Base-by-base conservation (phyloP, 2,113 vertebrate species). In the Peucedramus taeniatus region DNA sequence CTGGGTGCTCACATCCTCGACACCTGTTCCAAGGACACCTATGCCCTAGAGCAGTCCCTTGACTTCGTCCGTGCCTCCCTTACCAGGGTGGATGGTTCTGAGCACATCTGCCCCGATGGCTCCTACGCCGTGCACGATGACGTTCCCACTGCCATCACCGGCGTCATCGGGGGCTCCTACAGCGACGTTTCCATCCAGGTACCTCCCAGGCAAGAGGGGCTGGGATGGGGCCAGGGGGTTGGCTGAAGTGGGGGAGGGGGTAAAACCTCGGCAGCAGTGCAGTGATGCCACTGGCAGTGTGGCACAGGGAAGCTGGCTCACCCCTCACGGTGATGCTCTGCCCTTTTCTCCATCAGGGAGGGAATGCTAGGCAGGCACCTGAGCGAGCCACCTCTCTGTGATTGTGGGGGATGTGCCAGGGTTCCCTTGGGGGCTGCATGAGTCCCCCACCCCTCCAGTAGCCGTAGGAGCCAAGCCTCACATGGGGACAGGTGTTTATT, bases 111-210 rank as follows among this genome's bases (percentile, higher is more conserved):
- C 95, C 99, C 99, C 0, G 99, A 99, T 0, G 99, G 99, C 65
- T 99, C 99, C 45, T 99, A 99, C 0, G 99, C 99, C 0, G 97
- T 99, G 95, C 99, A 98, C 2, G 98, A 98, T 3, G 99, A 99
- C 6, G 97, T 99, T 15, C 99, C 99, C 7, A 98, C 99, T 3
- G 99, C 99, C 89, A 99, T 99, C 96, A 99, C 99, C 0, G 99
- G 99, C 1, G 99, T 99, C 93, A 99, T 99, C 0, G 99, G 99
- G 7, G 99, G 99, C 59, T 99, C 99, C 56, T 99, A 99, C 98
- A 99, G 99, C 8, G 99, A 99, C 0, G 99, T 99, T 81, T 99
- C 99, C 76, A 99, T 99, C 93, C 99, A 99, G 99, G 99, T 99
- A 95, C 22, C 3, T 3, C 33, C 40, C n/a, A 18, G 24, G 50